Evolutionary conservation across 2,888 invertebrate species (phyloP).

Genomic region (Eupeodes luniger): DNA sequence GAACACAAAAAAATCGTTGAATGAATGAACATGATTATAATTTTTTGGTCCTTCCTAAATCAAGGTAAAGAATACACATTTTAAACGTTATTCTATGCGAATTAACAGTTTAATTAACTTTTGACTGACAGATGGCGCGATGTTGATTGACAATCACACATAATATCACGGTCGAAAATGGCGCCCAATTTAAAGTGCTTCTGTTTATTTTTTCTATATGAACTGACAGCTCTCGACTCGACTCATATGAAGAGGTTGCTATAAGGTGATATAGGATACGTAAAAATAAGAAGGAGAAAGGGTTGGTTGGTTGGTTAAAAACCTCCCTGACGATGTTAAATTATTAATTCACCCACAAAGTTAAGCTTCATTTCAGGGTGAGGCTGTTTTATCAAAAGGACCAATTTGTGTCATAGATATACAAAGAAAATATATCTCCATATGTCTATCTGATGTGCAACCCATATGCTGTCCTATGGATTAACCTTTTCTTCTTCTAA

Average conservation of each 20-base stretch:
- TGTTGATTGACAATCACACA: slow-evolving; percentile 65
- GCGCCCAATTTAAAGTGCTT: slow-evolving; percentile 59
- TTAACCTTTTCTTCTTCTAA: slow-evolving; percentile 45
- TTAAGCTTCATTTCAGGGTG: slow-evolving; percentile 32
- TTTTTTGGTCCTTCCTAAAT: neutral
- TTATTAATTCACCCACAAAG: slow-evolving; percentile 58
- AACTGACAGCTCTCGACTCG: slow-evolving; percentile 15
- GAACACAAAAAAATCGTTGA: no score
- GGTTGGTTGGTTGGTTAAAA: slow-evolving; percentile 50
- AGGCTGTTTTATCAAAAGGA: slow-evolving; percentile 42
- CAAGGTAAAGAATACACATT: slow-evolving; percentile 7
- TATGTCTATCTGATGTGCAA: slow-evolving; percentile 37
- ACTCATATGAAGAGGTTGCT: no score
- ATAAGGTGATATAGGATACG: neutral
- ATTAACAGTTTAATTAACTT: slow-evolving; percentile 73
- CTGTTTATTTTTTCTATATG: slow-evolving; percentile 23
- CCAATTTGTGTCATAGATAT: slow-evolving; percentile 1
- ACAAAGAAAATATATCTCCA: neutral
- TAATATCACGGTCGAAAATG: slow-evolving; percentile 4
- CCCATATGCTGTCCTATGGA: slow-evolving; percentile 61
- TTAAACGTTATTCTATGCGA: slow-evolving; percentile 25
- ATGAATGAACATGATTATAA: neutral
- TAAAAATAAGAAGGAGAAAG: slow-evolving; percentile 33
- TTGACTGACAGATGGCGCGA: slow-evolving; percentile 68
- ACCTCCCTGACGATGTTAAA: slow-evolving; percentile 39